Base-by-base conservation (phyloP, 2,888 invertebrate genomes). In the Ophioninae sp. region DNA sequence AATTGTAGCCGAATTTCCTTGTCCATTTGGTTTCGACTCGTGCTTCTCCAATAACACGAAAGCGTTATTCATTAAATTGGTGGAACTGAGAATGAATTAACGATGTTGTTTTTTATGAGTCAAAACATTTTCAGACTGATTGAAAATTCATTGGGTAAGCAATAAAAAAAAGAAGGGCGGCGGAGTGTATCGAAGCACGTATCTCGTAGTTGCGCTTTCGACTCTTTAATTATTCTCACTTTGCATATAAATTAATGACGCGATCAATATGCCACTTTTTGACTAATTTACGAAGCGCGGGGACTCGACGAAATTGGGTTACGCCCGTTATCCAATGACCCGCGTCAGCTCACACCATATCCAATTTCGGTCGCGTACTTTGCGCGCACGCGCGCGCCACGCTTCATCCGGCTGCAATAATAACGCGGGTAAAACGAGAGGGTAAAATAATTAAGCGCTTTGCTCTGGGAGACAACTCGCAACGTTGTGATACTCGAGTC, bases 401-500 rank as follows among this genome's bases (percentile, higher is more conserved):
- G 9, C 30, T 67, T 3, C 59, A 30, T 10, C 0, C 64, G 37
- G 63, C 51, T 58, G 74, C 74, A 71, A 74, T 83, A 83, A 83
- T 81, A 75, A 74, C 74, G 59, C 44, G 73, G 75, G 82, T 73
- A 80, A 84, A 86, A 83, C 83, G 87, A 90, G 89, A 63, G 72
- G 87, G 87, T 87, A 56, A 83, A 87, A 84, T 87, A 87, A 91
- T 90, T 89, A 89, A 89, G 86, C 87, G 87, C 83, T 85, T 88
- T 87, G 87, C 87, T 82, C 82, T 83, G 81, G 41, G 75, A 78
- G 78, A 67, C 65, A 83, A 84, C 85, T 83, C 86, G 84, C 86
- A 85, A 87, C 86, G 86, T 88, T 86, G 86, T 83, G 82, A 83
- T 83, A 85, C 86, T 85, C 85, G 76, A 82, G 84, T 83, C 86